A percentile compares a stretch with the other conserved stretches of the same genome.
Evolutionary conservation across 2,797 vertebrate genomes (phyloP).

Genomic region (Artibeus lituratus): DNA sequence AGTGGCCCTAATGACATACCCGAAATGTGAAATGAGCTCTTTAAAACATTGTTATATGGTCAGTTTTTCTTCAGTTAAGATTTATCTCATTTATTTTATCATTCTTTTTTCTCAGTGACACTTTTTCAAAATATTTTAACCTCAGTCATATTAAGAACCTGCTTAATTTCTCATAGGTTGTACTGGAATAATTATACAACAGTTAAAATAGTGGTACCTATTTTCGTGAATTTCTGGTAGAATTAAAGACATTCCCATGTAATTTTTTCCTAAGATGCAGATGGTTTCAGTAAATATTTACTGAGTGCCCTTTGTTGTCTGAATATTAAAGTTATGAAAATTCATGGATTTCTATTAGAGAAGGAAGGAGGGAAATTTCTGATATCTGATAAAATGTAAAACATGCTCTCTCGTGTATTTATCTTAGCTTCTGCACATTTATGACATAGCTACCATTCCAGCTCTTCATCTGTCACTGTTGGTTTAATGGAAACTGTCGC

Average conservation of each 20-base stretch:
- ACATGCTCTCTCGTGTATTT: not conserved
- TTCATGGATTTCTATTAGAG: conserved; percentile 35
- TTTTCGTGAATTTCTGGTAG: conserved; percentile 46
- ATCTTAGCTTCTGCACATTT: conserved; percentile 4
- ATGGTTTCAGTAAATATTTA: conserved; percentile 34
- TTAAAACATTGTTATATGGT: not conserved
- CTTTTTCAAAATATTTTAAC: conserved; percentile 25
- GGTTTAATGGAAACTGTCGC: not conserved
- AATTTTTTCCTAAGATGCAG: conserved; percentile 23
- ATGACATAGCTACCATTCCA: not conserved
- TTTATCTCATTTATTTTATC: not conserved
- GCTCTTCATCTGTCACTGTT: not conserved
- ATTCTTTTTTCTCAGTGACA: not conserved
- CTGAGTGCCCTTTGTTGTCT: not conserved
- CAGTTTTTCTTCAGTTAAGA: not conserved
- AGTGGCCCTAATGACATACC: not conserved
- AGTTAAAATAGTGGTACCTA: conserved; percentile 30
- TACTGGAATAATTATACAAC: not conserved
- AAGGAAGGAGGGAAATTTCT: not conserved
- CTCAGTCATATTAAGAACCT: conserved; percentile 41
- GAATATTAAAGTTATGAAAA: conserved; percentile 50
- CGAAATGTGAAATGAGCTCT: not conserved
- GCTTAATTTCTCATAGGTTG: conserved; percentile 8
- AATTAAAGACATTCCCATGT: not conserved
- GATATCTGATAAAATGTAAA: conserved; percentile 21